These are phyloP conservation scores for Darevskia mixta DNA, from an alignment of 2,797 vertebrate species.

Conservation along the genomic window DNA sequence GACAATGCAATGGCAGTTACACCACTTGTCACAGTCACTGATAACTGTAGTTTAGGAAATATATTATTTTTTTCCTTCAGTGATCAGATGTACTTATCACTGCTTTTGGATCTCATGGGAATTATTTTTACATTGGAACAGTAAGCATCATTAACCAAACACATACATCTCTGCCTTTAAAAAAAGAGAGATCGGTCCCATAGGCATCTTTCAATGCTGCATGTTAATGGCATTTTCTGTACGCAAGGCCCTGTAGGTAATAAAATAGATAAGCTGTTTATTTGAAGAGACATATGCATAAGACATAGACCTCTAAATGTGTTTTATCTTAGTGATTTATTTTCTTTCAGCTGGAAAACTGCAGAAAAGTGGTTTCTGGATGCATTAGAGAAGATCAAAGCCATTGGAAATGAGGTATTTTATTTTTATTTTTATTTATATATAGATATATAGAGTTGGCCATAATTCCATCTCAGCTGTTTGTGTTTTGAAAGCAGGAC, in stretches of 20 bases:
- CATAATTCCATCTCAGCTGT: not conserved
- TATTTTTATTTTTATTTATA: not conserved
- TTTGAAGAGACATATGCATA: not conserved
- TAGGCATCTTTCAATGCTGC: not conserved
- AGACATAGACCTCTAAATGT: not conserved
- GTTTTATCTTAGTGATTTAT: not conserved
- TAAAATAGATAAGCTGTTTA: not conserved
- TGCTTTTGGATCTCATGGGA: not conserved
- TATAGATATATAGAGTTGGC: not conserved
- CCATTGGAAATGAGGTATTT: constrained; percentile 96
- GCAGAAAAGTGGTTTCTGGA: constrained; percentile 97
- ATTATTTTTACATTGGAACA: not conserved
- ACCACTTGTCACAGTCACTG: not conserved
- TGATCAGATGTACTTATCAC: not conserved
- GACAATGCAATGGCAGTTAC: not conserved
- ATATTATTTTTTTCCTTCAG: not conserved
- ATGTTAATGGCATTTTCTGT: not conserved
- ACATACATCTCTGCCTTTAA: not conserved
- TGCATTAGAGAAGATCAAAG: constrained; percentile 98
- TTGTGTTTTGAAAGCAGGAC: not conserved
- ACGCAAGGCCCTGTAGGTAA: not conserved
- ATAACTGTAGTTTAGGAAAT: not conserved
- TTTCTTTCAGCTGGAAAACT: constrained; percentile 90
- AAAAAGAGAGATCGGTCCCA: not conserved
- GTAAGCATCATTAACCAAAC: not conserved